Evolutionary conservation across 2,113 vertebrate genomes (phyloP).

Genomic region (Pycnonotus jocosus): DNA sequence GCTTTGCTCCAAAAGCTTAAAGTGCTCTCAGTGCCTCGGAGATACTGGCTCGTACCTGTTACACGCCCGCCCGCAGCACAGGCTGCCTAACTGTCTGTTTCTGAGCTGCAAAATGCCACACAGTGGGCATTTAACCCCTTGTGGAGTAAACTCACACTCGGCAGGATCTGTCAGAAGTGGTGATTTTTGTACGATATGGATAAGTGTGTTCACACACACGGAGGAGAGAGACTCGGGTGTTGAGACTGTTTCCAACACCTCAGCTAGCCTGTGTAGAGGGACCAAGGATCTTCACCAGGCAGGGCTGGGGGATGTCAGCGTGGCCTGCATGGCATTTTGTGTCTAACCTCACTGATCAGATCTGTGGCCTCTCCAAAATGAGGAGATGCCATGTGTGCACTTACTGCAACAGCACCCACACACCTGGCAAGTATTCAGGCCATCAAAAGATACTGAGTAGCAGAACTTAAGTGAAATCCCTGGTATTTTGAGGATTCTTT

Average conservation of each 20-base stretch:
- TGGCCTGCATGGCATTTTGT: not conserved
- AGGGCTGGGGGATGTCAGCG: not conserved
- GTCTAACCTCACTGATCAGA: not conserved
- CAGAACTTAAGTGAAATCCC: not conserved
- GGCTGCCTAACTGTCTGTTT: not conserved
- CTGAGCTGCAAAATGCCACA: not conserved
- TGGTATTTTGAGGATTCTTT: not conserved
- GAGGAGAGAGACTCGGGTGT: not conserved
- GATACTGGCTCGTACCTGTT: not conserved
- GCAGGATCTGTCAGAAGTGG: not conserved
- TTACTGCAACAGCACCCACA: not conserved
- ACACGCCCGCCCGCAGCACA: not conserved
- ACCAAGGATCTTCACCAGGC: not conserved
- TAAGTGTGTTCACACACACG: too few relatives aligned
- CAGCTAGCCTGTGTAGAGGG: not conserved
- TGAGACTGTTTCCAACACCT: not conserved
- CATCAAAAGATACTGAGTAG: not conserved
- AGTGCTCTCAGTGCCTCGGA: not conserved
- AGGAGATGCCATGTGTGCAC: not conserved
- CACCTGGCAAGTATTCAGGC: not conserved
- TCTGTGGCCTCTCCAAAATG: not conserved
- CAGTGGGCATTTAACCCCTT: not conserved
- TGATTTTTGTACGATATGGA: not conserved
- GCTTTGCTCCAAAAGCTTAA: constrained; percentile 12
- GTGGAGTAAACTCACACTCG: not conserved